Conservation (phyloP, 2,797 vertebrate genomes). For the Phataginus tetradactyla region DNA sequence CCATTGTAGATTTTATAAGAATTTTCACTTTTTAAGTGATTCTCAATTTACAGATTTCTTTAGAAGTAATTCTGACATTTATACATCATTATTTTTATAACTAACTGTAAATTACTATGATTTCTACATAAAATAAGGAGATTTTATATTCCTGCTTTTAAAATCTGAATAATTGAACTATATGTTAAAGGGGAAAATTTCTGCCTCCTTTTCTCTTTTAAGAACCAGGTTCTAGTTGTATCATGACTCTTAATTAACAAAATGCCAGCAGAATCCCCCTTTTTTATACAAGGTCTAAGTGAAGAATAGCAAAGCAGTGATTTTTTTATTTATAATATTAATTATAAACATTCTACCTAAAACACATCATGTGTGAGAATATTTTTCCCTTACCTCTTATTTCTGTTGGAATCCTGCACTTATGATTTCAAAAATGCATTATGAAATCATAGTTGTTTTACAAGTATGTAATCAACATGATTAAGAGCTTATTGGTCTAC, state of each 20-base stretch:
- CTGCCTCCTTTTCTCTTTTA: neutral
- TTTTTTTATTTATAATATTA: neutral
- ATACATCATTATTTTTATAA: neutral
- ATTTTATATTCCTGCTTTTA: neutral
- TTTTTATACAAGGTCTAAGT: neutral
- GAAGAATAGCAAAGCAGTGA: neutral
- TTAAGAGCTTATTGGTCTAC: neutral
- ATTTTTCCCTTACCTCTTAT: neutral
- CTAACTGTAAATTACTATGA: neutral
- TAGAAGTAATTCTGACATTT: neutral
- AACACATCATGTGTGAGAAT: neutral
- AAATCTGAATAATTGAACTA: neutral
- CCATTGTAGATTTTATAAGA: neutral
- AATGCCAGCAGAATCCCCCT: neutral
- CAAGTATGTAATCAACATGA: neutral
- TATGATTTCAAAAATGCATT: neutral
- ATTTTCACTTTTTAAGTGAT: neutral
- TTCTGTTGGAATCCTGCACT: neutral
- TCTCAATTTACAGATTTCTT: neutral
- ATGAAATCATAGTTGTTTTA: conserved; percentile 10
- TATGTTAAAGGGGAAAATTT: neutral
- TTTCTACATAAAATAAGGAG: neutral
- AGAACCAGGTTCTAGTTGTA: neutral
- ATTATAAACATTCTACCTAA: neutral
- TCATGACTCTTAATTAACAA: neutral